Evolutionary conservation across 2,113 vertebrate genomes (phyloP).

Genomic region (Myiozetetes cayanensis): DNA sequence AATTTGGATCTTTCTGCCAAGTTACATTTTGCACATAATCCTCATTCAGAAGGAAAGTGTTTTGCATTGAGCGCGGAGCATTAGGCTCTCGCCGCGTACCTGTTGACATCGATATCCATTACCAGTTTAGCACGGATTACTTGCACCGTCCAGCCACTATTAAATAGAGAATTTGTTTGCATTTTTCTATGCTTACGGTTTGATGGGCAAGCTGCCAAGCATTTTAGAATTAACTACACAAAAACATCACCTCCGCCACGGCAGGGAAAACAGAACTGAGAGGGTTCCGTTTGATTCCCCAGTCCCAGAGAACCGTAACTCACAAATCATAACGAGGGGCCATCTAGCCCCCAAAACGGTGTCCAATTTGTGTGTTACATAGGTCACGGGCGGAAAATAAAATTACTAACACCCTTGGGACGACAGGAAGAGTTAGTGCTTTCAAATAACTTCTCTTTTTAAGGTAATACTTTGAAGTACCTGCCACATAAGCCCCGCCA

Average conservation of each 20-base stretch:
- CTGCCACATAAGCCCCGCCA: background rate
- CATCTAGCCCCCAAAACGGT: fast-evolving
- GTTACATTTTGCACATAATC: constrained; percentile 40
- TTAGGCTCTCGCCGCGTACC: constrained; percentile 25
- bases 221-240: constrained; percentile 1
- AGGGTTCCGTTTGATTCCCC: background rate
- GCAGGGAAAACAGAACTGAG: background rate
- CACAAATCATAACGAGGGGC: fast-evolving
- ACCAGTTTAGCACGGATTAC: constrained; percentile 27
- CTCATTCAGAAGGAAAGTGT: constrained; percentile 49
- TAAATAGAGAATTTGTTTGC: constrained; percentile 25
- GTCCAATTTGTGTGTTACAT: background rate
- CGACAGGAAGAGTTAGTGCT: background rate
- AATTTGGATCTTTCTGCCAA: constrained; percentile 60
- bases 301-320: background rate
- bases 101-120: constrained; percentile 45
- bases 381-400: background rate
- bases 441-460: background rate
- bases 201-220: constrained; percentile 23
- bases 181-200: background rate
- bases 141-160: background rate
- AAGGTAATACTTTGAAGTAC: background rate
- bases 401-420: background rate
- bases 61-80: background rate
- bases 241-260: background rate